These are phyloP conservation scores for Cheilosia urbana DNA, from an alignment of 2,888 invertebrate species.

Conservation along the genomic window DNA sequence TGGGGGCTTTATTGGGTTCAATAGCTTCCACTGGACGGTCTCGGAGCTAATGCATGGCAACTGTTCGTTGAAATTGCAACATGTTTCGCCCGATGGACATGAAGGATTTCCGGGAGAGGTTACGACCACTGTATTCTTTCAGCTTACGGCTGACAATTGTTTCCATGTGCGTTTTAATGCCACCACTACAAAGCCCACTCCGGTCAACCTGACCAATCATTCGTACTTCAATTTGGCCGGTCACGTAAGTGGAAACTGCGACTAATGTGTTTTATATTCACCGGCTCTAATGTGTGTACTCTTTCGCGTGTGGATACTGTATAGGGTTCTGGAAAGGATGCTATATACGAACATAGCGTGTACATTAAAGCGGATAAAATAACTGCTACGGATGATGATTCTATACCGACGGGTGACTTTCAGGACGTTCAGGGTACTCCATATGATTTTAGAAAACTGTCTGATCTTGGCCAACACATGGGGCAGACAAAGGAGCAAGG, in stretches of 20 bases:
- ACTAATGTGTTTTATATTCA: background rate
- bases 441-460: constrained; percentile 90
- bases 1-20: constrained; percentile 93
- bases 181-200: constrained; percentile 90
- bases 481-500: constrained; percentile 88
- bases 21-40: constrained; percentile 89
- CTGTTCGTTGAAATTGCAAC: constrained; percentile 90
- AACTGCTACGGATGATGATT: constrained; percentile 88
- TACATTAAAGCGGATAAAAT: constrained; percentile 91
- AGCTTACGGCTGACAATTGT: constrained; percentile 89
- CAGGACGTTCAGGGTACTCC: constrained; percentile 88
- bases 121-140: constrained; percentile 88
- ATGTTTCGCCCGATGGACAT: constrained; percentile 90
- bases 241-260: constrained; percentile 84
- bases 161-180: constrained; percentile 91
- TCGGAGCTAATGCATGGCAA: constrained; percentile 78
- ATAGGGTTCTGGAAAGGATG: constrained; percentile 86
- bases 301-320: constrained; percentile 47
- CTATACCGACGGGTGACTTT: constrained; percentile 90
- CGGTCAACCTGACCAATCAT: constrained; percentile 94
- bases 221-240: constrained; percentile 97
- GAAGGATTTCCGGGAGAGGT: constrained; percentile 96
- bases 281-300: constrained; percentile 4
- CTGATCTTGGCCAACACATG: constrained; percentile 88
- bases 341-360: constrained; percentile 88